These are phyloP conservation scores for Archocentrus centrarchus DNA, from an alignment of 2,113 vertebrate genomes.

Conservation along the genomic window DNA sequence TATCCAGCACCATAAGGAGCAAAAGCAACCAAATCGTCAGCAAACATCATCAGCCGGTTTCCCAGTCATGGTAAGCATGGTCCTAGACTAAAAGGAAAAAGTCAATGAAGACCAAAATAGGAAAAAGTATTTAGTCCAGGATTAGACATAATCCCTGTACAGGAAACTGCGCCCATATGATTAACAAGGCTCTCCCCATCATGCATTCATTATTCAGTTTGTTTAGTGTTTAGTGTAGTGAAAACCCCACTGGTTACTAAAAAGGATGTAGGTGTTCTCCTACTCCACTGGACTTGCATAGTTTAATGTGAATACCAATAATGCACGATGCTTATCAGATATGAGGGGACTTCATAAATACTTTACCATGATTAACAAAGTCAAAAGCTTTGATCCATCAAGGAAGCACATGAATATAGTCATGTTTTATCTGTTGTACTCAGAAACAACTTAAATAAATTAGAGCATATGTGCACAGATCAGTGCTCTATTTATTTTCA, in stretches of 20 bases:
- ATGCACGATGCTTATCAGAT: neutral
- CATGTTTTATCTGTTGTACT: too few species aligned
- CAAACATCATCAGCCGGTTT: neutral
- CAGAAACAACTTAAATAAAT: too few species aligned
- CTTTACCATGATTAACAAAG: neutral
- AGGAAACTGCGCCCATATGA: neutral
- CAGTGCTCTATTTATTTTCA: neutral
- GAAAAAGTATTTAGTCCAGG: too few species aligned
- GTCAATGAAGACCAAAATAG: too few species aligned
- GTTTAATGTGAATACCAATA: neutral
- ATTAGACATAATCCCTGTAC: too few species aligned
- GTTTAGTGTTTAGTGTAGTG: neutral
- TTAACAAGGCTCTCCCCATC: neutral
- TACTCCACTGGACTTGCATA: too few species aligned
- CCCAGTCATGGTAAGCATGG: too few species aligned
- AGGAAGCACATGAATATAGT: neutral
- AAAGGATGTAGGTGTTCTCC: too few species aligned
- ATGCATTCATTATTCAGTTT: neutral
- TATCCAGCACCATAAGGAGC: fast-evolving
- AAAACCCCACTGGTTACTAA: too few species aligned
- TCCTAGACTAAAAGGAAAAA: too few species aligned
- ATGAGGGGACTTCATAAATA: neutral
- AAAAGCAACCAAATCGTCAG: neutral
- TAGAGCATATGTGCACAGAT: neutral
- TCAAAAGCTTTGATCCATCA: neutral